Base-by-base conservation (phyloP, 2,113 vertebrate species). In the Callithrix jacchus region DNA sequence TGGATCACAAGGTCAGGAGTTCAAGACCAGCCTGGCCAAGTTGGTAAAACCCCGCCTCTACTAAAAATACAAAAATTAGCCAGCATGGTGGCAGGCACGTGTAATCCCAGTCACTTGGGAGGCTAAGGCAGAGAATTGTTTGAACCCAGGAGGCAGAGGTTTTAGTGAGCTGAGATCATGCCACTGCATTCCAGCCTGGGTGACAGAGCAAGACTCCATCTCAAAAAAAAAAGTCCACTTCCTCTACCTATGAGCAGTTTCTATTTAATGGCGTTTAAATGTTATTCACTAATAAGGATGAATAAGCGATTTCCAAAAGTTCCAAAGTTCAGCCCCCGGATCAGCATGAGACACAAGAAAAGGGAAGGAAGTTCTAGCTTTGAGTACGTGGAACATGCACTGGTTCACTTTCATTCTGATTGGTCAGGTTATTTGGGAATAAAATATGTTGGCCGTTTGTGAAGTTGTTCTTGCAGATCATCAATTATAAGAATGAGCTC, bases 401-500 rank as follows among this genome's bases (percentile, higher is more conserved):
- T 11, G 54, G 18, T 61, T 54, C 25, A 25, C n/a, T 77, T 94
- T 68, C 70, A 30, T 90, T 94, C 70, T 90, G 42, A 93, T 47
- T 17, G 5, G 47, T 40, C 68, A 5, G 61, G n/a, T 52, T 92
- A 64, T 54, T 52, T 5, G 0, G 25, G n/a, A 64, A 40, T 83
- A 61, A 83, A 90, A 68, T 6, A 83, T 87, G 49, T 37, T 81
- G 54, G 40, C 12, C 64, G 11, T 58, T 92, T 49, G 68, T 56
- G 76, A 93, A 88, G 64, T 76, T 47, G 54, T 84, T 52, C 1
- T 83, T 49, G 40, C 23, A 61, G 68, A n/a, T 25, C 14, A 87
- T 80, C 81, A 74, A 64, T 93, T 90, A 89, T 7, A 87, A 73
- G 81, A 87, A 90, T n/a, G 74, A 94, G 74, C 89, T 95, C 81